phyloP scores from a whole-genome alignment of 1,140 invertebrate genomes.

The Cylas formicarius region DNA sequence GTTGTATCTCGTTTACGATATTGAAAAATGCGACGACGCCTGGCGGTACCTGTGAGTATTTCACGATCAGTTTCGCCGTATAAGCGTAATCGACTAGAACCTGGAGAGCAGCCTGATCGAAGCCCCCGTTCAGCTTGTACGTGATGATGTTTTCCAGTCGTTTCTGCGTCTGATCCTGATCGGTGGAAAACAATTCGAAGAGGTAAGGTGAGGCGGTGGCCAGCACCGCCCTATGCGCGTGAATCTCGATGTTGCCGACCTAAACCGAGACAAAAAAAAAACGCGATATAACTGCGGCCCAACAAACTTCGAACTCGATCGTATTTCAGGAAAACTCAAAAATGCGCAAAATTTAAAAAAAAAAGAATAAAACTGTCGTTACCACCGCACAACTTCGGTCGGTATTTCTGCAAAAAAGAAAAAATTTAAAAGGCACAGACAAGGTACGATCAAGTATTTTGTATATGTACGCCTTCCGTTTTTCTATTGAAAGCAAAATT shows the following conservation, averaged over 20 bases:
- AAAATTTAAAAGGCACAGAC: slow-evolving; percentile 35
- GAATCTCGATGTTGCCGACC: slow-evolving; percentile 64
- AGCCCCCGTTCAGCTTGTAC: slow-evolving; percentile 61
- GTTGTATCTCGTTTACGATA: background rate
- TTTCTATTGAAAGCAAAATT: no score
- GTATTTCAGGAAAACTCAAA: slow-evolving; percentile 11
- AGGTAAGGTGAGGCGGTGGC: slow-evolving; percentile 70
- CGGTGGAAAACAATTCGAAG: slow-evolving; percentile 65
- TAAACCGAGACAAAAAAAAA: slow-evolving; percentile 33
- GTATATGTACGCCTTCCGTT: no score
- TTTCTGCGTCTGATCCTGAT: slow-evolving; percentile 47
- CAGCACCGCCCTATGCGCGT: slow-evolving; percentile 68
- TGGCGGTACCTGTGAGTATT: slow-evolving; percentile 41
- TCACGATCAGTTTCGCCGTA: slow-evolving; percentile 50
- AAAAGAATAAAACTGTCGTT: slow-evolving; percentile 34
- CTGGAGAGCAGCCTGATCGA: slow-evolving; percentile 61
- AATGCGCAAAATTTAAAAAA: slow-evolving; percentile 22
- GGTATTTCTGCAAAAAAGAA: slow-evolving; percentile 37
- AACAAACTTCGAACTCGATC: slow-evolving; percentile 12
- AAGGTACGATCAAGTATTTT: no score
- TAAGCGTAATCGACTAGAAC: slow-evolving; percentile 76
- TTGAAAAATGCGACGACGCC: slow-evolving; percentile 3
- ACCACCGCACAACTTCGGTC: slow-evolving; percentile 35
- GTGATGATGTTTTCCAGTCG: slow-evolving; percentile 45
- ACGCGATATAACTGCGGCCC: slow-evolving; percentile 11